Percentiles rank a stretch among this genome's conserved stretches.
Conservation (phyloP, 2,888 invertebrate genomes). For the Adelphocoris suturalis region DNA sequence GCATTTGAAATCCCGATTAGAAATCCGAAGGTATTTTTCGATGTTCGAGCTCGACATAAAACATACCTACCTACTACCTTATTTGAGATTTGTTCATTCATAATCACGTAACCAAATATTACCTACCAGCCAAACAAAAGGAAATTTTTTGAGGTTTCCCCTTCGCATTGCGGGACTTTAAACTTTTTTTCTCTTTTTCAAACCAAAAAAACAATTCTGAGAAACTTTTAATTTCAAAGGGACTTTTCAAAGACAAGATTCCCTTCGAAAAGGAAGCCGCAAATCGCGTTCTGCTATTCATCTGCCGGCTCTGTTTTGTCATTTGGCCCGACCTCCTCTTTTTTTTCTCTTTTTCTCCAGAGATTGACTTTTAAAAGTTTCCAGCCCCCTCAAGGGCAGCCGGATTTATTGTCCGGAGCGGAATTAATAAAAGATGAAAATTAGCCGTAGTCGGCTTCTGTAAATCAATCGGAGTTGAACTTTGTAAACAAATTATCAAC, state of each 20-base stretch:
- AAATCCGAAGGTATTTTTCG: too few relatives aligned
- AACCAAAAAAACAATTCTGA: neutral
- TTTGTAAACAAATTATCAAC: neutral
- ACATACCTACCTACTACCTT: too few relatives aligned
- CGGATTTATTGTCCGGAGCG: neutral
- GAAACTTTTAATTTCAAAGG: conserved; percentile 17
- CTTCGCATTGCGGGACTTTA: neutral
- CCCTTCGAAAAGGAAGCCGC: neutral
- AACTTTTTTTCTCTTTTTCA: neutral
- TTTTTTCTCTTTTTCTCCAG: neutral
- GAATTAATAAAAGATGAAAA: neutral
- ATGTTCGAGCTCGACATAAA: too few relatives aligned
- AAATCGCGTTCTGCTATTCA: conserved; percentile 19
- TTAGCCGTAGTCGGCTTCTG: neutral
- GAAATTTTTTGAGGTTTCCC: neutral
- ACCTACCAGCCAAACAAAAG: neutral
- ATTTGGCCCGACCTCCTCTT: neutral
- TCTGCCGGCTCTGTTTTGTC: conserved; percentile 12
- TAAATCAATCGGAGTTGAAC: neutral
- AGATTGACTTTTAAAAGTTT: conserved; percentile 10
- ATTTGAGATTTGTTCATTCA: too few relatives aligned
- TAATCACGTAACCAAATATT: too few relatives aligned
- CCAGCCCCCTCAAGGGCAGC: neutral
- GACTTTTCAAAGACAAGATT: conserved; percentile 4
- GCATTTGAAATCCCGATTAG: too few relatives aligned